These are phyloP conservation scores for Thyatira batis DNA, from an alignment of 2,888 invertebrate species.

Conservation along the genomic window DNA sequence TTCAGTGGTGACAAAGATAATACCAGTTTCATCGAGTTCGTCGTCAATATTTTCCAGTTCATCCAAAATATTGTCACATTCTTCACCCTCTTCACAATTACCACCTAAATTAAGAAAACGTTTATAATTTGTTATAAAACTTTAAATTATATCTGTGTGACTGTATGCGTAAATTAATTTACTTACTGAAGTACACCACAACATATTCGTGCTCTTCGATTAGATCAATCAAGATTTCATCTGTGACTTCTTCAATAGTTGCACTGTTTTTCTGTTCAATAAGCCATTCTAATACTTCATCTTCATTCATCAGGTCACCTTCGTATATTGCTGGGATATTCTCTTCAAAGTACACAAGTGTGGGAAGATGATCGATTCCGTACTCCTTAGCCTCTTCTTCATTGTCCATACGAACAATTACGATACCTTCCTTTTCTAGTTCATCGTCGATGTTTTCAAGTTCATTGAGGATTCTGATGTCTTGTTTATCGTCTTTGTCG, in stretches of 20 bases:
- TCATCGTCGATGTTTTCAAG: conserved; percentile 96
- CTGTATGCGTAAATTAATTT: conserved; percentile 4
- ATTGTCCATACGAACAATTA: conserved; percentile 94
- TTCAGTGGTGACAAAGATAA: conserved; percentile 96
- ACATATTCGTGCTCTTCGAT: conserved; percentile 96
- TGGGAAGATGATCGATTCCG: conserved; percentile 93
- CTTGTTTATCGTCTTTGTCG: conserved; percentile 94
- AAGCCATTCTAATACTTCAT: conserved; percentile 94
- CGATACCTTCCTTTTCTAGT: conserved; percentile 93
- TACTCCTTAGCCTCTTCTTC: conserved; percentile 94
- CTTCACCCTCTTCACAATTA: conserved; percentile 92
- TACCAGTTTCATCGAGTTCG: conserved; percentile 95
- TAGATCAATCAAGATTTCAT: conserved; percentile 92
- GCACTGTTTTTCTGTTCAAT: conserved; percentile 94
- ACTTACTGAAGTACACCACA: conserved; percentile 95
- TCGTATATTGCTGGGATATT: conserved; percentile 95
- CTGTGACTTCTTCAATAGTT: conserved; percentile 96
- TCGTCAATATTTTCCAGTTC: conserved; percentile 96
- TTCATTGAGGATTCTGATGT: conserved; percentile 92
- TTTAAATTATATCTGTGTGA: background rate
- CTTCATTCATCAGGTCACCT: conserved; percentile 95
- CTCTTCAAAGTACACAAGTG: conserved; percentile 94
- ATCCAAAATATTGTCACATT: conserved; percentile 92
- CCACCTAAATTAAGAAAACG: conserved; percentile 80
- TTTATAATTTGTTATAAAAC: background rate